A percentile compares a stretch with the other conserved stretches of the same genome.
phyloP scores from a whole-genome alignment of 1,140 invertebrate species.

The Drosophila orena region DNA sequence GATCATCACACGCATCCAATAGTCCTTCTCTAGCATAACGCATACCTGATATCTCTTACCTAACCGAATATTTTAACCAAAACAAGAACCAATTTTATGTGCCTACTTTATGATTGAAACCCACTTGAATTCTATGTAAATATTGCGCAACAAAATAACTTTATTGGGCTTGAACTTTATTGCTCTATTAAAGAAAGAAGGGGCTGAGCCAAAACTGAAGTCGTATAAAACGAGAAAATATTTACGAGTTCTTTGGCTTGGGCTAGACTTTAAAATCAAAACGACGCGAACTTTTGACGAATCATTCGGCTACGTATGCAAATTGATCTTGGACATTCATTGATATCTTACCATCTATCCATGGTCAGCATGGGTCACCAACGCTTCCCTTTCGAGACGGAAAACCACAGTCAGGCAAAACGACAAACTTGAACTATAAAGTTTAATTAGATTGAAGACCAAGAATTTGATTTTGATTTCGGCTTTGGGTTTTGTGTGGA shows the following conservation, averaged over 20 bases:
- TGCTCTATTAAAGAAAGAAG: constrained; percentile 62
- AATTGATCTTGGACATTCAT: constrained; percentile 30
- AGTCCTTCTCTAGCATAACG: background rate
- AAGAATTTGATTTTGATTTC: constrained; percentile 3
- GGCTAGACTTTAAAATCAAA: background rate
- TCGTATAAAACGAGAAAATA: constrained; percentile 44
- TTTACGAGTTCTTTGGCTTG: constrained; percentile 57
- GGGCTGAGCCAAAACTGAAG: constrained; percentile 13
- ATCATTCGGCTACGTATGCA: constrained; percentile 36
- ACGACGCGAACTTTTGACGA: constrained; percentile 39
- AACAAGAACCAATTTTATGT: constrained; percentile 35
- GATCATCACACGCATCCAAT: background rate
- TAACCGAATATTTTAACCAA: constrained; percentile 18
- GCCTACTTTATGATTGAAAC: constrained; percentile 53
- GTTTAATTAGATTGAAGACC: constrained; percentile 57
- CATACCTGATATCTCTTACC: background rate
- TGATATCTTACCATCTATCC: constrained; percentile 39
- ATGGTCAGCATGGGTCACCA: constrained; percentile 44
- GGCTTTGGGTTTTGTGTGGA: constrained; percentile 1
- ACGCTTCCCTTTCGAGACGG: background rate
- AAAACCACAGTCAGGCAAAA: constrained; percentile 8
- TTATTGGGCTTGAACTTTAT: constrained; percentile 70
- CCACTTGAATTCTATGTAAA: constrained; percentile 68
- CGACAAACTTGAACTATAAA: constrained; percentile 74
- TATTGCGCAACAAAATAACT: constrained; percentile 75